Conservation (phyloP, 1,140 invertebrate species). For the Papilio dardanus region DNA sequence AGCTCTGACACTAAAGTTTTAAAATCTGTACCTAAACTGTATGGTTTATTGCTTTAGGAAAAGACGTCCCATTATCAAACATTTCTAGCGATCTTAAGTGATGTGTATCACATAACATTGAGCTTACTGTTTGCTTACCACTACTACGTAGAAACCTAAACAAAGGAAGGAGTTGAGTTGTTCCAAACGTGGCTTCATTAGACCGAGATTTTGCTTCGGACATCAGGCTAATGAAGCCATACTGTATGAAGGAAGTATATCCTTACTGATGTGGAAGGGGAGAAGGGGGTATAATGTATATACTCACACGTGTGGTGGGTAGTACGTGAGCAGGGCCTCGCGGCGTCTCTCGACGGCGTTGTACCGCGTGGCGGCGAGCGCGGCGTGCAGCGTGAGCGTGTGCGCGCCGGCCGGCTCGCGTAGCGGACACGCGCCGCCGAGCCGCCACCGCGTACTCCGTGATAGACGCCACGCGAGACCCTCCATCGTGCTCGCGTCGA, state of each 20-base stretch:
- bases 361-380: constrained; percentile 62
- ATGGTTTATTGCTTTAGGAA: not conserved
- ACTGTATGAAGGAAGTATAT: too few relatives aligned
- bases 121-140: not conserved
- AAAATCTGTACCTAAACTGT: not conserved
- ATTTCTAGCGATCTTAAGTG: not conserved
- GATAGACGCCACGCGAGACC: constrained; percentile 85
- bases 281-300: not conserved
- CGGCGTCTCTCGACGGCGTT: constrained; percentile 50
- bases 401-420: constrained; percentile 66
- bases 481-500: constrained; percentile 94
- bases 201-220: too few relatives aligned
- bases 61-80: not conserved
- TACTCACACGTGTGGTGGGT: constrained; percentile 74
- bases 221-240: too few relatives aligned
- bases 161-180: too few relatives aligned
- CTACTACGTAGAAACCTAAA: too few relatives aligned
- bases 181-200: too few relatives aligned
- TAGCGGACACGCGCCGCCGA: constrained; percentile 66
- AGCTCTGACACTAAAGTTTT: too few relatives aligned
- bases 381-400: constrained; percentile 68
- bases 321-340: constrained; percentile 73
- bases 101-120: not conserved
- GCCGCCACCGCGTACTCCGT: constrained; percentile 68
- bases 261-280: too few relatives aligned